Evolutionary conservation across 2,797 vertebrate species (phyloP).

Genomic region (Sebastes variabilis): DNA sequence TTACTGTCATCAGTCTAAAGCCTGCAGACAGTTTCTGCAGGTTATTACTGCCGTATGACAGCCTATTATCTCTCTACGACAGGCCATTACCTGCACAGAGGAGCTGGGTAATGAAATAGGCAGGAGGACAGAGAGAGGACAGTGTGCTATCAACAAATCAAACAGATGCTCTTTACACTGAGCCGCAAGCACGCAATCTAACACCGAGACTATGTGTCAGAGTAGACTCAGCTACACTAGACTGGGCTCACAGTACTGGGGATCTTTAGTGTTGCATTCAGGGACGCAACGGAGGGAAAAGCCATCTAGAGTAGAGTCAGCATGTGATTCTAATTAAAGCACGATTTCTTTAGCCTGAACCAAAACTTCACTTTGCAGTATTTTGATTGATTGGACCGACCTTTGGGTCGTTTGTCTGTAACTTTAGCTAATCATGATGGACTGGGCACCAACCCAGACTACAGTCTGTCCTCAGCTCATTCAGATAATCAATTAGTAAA

Average conservation of each 20-base stretch:
- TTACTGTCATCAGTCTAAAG: conserved; percentile 47
- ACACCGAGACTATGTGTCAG: conserved; percentile 6
- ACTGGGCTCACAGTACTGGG: not conserved
- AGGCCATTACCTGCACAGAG: conserved; percentile 74
- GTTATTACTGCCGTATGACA: conserved; percentile 73
- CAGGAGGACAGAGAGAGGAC: conserved; percentile 60
- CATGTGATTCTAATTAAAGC: not conserved
- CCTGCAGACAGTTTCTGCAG: conserved; percentile 50
- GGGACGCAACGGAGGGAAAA: not conserved
- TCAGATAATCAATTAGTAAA: not conserved
- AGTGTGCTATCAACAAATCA: conserved; percentile 71
- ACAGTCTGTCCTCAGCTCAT: too few species aligned
- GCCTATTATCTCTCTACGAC: conserved; percentile 75
- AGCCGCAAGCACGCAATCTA: conserved; percentile 17
- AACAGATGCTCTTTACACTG: conserved; percentile 60
- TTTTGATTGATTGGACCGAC: not conserved
- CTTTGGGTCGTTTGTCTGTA: not conserved
- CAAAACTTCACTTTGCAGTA: not conserved
- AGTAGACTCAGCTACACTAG: not conserved
- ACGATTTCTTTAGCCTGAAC: not conserved
- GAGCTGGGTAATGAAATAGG: conserved; percentile 71
- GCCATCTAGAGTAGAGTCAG: not conserved
- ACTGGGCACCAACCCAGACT: not conserved
- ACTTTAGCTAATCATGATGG: not conserved
- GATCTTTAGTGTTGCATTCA: conserved; percentile 3